Percentiles rank a stretch among this genome's conserved stretches.
These are phyloP conservation scores for Martes martes DNA, from an alignment of 2,113 vertebrate genomes.

Conservation along the genomic window DNA sequence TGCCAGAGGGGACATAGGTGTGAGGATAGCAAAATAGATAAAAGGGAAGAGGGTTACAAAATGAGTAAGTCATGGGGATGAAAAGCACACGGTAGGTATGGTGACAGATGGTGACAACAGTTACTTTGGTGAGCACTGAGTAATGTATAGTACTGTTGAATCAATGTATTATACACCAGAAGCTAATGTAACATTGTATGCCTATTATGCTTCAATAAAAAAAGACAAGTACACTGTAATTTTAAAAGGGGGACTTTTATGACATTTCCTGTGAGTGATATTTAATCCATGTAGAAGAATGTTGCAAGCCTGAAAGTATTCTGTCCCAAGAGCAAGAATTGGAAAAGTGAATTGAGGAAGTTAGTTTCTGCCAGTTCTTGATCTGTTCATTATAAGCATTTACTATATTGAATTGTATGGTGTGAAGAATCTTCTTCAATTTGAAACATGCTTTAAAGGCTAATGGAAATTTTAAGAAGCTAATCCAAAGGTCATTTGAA, in stretches of 20 bases:
- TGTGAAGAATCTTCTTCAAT: background rate
- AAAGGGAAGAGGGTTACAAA: background rate
- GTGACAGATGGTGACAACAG: background rate
- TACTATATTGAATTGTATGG: background rate
- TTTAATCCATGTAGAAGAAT: background rate
- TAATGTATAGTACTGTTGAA: background rate
- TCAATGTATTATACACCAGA: background rate
- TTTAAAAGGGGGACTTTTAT: background rate
- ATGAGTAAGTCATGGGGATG: background rate
- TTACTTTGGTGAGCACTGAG: background rate
- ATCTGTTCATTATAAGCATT: background rate
- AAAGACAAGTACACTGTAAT: background rate
- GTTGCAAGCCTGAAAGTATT: background rate
- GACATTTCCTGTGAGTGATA: no score
- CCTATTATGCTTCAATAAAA: background rate
- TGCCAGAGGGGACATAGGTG: background rate
- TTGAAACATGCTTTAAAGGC: background rate
- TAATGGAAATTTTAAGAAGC: background rate
- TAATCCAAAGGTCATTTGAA: background rate
- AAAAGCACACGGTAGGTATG: background rate
- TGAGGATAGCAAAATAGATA: background rate
- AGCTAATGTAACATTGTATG: background rate
- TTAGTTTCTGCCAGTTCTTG: background rate
- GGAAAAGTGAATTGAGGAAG: background rate
- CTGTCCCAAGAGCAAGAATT: background rate